Evolutionary conservation across 2,113 vertebrate genomes (phyloP), one percentile per base, ranked within the genome.

Genomic region (Apteryx mantelli): DNA sequence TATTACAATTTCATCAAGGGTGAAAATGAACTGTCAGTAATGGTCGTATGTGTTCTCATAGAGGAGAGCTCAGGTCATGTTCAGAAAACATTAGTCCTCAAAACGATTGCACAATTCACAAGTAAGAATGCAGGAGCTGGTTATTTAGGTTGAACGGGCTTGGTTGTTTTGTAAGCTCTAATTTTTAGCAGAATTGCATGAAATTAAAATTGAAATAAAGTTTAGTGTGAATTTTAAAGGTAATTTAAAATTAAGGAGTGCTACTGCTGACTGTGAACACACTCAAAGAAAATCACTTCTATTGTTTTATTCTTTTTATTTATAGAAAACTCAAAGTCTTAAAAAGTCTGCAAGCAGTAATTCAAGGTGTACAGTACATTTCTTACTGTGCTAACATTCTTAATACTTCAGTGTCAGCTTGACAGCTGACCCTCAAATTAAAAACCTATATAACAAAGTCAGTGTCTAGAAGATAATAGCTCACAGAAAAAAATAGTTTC

Each of bases 21-120:
- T 82, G 16, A 19, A 82, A 75, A 66, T 64, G 3, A 13, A 44
- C 65, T 32, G 44, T 66, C 34, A 60, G 9, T 58, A 44, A 50
- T 38, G 18, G 3, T 44, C 4, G 7, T 17, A 68, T 8, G 69
- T 12, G 53, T 82, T 89, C 19, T 55, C 11, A 60, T 5, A 15
- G 0, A 42, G 6, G 7, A 77, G 11, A 78, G 42, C 8, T 40
- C 2, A 14, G 3, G 2, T 13, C 2, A 46, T 64, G n/a, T 28
- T 42, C 25, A 68, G 86, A 77, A 34, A 12, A 74, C 13, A 10
- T 3, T 74, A 16, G 42, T n/a, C n/a, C 61, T 80, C n/a, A 53
- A 83, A 75, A 75, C 28, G 71, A 30, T 52, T 53, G 5, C 34
- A 64, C 9, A 3, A 6, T 88, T 91, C 26, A 75, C 13, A 46